These are phyloP conservation scores for Cynopterus sphinx DNA, from an alignment of 2,797 vertebrate genomes.

Conservation along the genomic window DNA sequence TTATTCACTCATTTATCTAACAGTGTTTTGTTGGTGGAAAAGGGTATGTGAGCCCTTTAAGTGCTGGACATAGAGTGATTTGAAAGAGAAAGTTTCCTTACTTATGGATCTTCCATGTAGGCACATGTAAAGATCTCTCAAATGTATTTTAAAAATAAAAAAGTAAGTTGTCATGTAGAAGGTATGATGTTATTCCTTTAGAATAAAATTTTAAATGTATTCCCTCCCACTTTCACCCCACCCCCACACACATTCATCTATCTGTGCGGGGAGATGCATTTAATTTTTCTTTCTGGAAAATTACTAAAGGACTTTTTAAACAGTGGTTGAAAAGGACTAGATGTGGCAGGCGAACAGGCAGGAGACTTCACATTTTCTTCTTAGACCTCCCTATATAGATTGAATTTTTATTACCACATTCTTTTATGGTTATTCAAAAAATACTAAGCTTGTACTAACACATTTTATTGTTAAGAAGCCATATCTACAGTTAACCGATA, in stretches of 20 bases:
- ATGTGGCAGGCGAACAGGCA: not conserved
- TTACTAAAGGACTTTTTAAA: not conserved
- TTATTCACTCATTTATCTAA: slow-evolving; percentile 28
- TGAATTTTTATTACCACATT: not conserved
- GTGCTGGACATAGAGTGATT: not conserved
- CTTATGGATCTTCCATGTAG: not conserved
- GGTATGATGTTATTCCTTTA: not conserved
- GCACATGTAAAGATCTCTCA: not conserved
- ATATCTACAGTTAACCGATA: not conserved
- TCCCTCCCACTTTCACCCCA: not conserved
- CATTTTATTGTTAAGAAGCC: slow-evolving; percentile 13
- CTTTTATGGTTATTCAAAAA: slow-evolving; percentile 39
- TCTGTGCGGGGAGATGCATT: not conserved
- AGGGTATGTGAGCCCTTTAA: not conserved
- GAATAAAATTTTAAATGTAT: slow-evolving; percentile 19
- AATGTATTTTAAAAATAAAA: slow-evolving; percentile 25
- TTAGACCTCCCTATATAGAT: not conserved
- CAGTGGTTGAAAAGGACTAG: not conserved
- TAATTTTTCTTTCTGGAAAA: slow-evolving; percentile 3
- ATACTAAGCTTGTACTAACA: not conserved
- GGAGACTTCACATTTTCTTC: not conserved
- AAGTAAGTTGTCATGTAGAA: not conserved
- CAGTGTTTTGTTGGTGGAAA: not conserved
- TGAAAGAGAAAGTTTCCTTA: not conserved
- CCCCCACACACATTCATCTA: no score